Conservation (phyloP, 2,797 vertebrate species). For the Buphagus erythrorhynchus region DNA sequence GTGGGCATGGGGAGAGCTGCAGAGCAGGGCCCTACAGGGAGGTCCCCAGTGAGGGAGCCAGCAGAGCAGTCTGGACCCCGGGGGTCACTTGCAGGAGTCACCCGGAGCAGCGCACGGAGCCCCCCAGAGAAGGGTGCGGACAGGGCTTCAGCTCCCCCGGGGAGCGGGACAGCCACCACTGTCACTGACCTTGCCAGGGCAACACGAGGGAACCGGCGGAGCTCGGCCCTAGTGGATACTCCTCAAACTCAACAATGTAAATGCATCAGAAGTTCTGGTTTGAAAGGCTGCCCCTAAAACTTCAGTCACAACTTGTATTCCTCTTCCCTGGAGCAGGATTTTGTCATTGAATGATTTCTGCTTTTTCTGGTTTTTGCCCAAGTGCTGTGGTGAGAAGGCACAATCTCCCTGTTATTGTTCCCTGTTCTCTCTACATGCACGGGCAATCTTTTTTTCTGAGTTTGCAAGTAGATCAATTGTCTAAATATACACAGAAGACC, state of each 20-base stretch:
- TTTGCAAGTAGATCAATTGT: not conserved
- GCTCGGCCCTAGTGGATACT: fast-evolving
- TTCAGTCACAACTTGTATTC: not conserved
- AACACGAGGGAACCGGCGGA: fast-evolving
- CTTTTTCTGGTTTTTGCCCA: not conserved
- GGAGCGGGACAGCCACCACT: not conserved
- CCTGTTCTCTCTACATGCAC: fast-evolving
- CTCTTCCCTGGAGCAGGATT: not conserved
- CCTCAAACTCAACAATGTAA: not conserved
- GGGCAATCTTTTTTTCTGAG: not conserved
- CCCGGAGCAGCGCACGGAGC: fast-evolving
- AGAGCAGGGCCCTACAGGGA: too few relatives aligned
- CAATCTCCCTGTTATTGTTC: not conserved
- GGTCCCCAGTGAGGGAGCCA: fast-evolving
- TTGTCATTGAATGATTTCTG: not conserved
- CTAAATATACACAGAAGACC: not conserved
- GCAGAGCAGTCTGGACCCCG: not conserved
- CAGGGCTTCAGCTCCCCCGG: not conserved
- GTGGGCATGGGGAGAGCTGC: not conserved
- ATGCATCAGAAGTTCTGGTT: not conserved
- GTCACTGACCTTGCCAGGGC: not conserved
- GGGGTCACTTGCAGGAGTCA: not conserved
- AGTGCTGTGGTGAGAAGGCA: fast-evolving
- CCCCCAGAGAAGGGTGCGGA: fast-evolving
- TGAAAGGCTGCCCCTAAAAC: not conserved